Evolutionary conservation across 2,888 invertebrate genomes (phyloP).

Genomic region (Coremacera marginata): DNA sequence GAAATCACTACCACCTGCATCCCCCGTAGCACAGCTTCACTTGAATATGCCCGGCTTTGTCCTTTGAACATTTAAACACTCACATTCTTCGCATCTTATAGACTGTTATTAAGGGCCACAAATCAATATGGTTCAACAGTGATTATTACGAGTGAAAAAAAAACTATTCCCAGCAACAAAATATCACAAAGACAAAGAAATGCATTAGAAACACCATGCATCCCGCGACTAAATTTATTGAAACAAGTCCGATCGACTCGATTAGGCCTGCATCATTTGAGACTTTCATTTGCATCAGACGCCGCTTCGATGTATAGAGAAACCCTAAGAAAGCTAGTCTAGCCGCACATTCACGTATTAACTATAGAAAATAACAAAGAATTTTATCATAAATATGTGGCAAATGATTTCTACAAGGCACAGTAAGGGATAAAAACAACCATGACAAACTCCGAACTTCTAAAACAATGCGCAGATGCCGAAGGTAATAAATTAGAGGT

Average conservation of each 20-base stretch:
- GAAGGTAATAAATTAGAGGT: slow-evolving; percentile 37
- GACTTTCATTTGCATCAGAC: slow-evolving; percentile 21
- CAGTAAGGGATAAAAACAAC: not conserved
- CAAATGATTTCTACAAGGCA: not conserved
- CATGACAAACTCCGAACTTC: not conserved
- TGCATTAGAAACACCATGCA: slow-evolving; percentile 10
- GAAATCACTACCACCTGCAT: no score
- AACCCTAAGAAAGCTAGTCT: no score
- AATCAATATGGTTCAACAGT: slow-evolving; percentile 54
- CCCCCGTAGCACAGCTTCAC: not conserved
- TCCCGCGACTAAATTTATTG: slow-evolving; percentile 40
- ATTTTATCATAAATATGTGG: not conserved
- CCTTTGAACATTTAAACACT: slow-evolving; percentile 55
- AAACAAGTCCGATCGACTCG: slow-evolving; percentile 20
- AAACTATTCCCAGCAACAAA: not conserved
- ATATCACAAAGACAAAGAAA: slow-evolving; percentile 1
- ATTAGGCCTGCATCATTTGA: slow-evolving; percentile 1
- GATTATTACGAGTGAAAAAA: slow-evolving; percentile 14
- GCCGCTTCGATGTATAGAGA: not conserved
- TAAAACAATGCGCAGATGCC: slow-evolving; percentile 4
- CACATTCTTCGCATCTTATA: slow-evolving; percentile 46
- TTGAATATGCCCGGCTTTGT: slow-evolving; percentile 38
- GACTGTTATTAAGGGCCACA: slow-evolving; percentile 63
- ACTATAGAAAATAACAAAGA: not conserved
- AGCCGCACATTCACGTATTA: no score